These are phyloP conservation scores for Columbina picui DNA, from an alignment of 2,113 vertebrate species.

Conservation along the genomic window DNA sequence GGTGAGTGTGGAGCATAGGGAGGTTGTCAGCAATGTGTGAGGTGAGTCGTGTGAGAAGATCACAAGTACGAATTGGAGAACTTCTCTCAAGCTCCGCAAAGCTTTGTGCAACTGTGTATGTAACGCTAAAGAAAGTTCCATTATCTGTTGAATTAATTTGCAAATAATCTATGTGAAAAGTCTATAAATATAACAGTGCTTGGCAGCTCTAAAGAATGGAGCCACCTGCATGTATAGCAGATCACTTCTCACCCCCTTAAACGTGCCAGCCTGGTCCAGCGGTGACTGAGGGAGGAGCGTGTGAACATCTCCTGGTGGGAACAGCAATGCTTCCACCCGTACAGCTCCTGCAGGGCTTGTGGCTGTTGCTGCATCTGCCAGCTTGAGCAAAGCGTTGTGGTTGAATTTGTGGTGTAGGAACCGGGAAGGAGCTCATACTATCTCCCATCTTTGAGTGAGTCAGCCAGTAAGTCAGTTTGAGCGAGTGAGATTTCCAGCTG, in stretches of 20 bases:
- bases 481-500: background rate
- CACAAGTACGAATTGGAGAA: background rate
- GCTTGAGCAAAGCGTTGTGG: background rate
- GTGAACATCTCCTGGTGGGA: background rate
- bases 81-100: background rate
- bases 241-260: background rate
- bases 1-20: background rate
- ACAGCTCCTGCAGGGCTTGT: background rate
- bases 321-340: fast-evolving
- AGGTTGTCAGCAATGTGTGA: background rate
- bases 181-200: background rate
- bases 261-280: background rate
- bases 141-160: background rate
- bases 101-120: background rate
- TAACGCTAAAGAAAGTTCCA: background rate
- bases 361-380: background rate
- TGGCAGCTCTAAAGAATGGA: background rate
- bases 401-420: background rate
- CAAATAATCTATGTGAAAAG: background rate
- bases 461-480: background rate
- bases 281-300: background rate
- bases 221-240: background rate
- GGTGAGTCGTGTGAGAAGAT: background rate
- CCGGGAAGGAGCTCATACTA: background rate
- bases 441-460: background rate